Evolutionary conservation across 2,888 invertebrate species (phyloP), one percentile per base, ranked within the genome.

Genomic region (Athetis lepigone): DNA sequence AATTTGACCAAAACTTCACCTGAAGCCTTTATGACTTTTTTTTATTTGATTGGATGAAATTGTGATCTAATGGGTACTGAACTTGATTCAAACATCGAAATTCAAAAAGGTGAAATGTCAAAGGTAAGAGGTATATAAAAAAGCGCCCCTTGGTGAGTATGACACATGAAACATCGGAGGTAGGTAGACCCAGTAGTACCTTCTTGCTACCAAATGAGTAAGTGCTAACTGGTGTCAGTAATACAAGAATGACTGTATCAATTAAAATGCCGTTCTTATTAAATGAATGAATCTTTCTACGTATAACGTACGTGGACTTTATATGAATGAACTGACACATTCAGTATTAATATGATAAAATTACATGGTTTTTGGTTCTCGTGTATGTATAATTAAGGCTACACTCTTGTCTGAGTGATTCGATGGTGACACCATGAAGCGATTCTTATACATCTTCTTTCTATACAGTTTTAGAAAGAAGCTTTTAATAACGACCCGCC

Each of bases 211-310:
- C n/a, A 39, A 47, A 57, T 57, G 39, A 52, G 33, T 57, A 57
- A 70, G 58, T 43, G 51, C 33, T 27, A 49, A 57, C 46, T 37
- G 49, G 18, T 27, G 18, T 27, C 19, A 39, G 9, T 42, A 50
- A 29, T 25, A 50, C 58, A 49, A 52, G 65, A 40, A 65, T 59
- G 52, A 71, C 45, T 54, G 47, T 42, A 61, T 49, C 55, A 59
- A 69, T 74, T 63, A 59, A 69, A 69, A 63, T 59, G 19, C 37
- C 45, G 27, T 59, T 59, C 64, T 29, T 52, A 33, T 36, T 42
- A n/a, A 33, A 50, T 45, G 68, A 70, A 60, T 60, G 66, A 54
- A 49, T 45, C 29, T 62, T 33, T 42, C 36, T 40, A 60, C 18
- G 13, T 27, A n/a, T n/a, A n/a, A n/a, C n/a, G n/a, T 29, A 11